Conservation (phyloP, 2,113 vertebrate genomes). For the Trichechus manatus region DNA sequence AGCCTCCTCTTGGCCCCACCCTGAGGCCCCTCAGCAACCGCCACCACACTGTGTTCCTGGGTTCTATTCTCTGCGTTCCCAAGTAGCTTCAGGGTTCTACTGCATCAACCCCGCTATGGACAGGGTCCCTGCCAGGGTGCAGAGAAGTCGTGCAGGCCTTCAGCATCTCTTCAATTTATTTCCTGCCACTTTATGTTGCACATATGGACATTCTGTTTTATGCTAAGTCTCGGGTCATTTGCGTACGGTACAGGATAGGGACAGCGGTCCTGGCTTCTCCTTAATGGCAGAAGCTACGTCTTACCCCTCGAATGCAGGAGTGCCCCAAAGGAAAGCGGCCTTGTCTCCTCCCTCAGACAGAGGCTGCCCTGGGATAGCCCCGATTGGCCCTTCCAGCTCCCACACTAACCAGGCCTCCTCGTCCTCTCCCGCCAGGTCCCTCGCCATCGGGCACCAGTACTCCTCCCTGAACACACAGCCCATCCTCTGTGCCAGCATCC, state of each 20-base stretch:
- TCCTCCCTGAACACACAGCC: slow-evolving; percentile 95
- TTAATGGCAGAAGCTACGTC: background rate
- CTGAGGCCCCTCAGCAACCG: background rate
- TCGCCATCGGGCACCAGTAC: slow-evolving; percentile 96
- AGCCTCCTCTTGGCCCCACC: background rate
- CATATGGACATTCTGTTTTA: background rate
- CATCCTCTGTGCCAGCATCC: slow-evolving; percentile 96
- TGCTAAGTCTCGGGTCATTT: background rate
- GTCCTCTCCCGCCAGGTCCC: slow-evolving; percentile 89
- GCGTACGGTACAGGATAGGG: background rate
- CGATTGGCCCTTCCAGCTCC: background rate
- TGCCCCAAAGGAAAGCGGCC: background rate
- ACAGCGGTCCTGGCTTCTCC: background rate
- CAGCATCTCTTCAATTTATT: background rate
- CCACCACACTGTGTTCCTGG: too few species aligned
- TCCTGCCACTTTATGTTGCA: background rate
- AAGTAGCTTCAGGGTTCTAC: background rate
- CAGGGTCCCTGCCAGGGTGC: rapidly evolving
- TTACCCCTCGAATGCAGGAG: rapidly evolving
- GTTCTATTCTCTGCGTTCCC: too few species aligned
- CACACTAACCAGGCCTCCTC: background rate
- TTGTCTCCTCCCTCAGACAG: too few species aligned
- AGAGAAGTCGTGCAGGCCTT: background rate
- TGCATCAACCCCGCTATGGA: background rate
- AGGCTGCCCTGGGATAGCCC: background rate